A percentile compares a stretch with the other conserved stretches of the same genome.
These are phyloP conservation scores for Drosophila conformis DNA, from an alignment of 2,888 invertebrate genomes.

Conservation along the genomic window DNA sequence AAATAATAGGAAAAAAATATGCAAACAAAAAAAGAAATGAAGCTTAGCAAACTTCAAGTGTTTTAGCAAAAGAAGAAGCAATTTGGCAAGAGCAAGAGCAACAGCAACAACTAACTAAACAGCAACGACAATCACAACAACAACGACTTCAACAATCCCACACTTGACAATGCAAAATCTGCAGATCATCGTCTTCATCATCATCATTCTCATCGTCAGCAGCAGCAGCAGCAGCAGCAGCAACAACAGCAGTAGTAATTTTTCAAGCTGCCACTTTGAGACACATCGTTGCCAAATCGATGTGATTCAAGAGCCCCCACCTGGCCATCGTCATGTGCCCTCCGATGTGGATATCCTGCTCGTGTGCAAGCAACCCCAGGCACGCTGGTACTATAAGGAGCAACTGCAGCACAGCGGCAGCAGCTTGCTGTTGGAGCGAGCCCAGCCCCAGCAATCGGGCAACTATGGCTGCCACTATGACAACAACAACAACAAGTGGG, in stretches of 20 bases:
- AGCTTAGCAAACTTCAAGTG: conserved; percentile 23
- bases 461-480: conserved; percentile 75
- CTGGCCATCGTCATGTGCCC: conserved; percentile 44
- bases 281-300: conserved; percentile 60
- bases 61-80: conserved; percentile 23
- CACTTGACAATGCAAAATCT: conserved; percentile 71
- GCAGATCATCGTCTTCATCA: conserved; percentile 61
- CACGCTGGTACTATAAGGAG: conserved; percentile 70
- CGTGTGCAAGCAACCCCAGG: conserved; percentile 39
- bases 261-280: conserved; percentile 50
- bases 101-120: conserved; percentile 40
- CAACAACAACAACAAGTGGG: conserved; percentile 64
- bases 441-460: conserved; percentile 68
- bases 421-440: conserved; percentile 47
- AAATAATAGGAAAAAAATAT: conserved; percentile 41
- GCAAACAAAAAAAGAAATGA: conserved; percentile 35
- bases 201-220: conserved; percentile 36
- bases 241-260: conserved; percentile 5
- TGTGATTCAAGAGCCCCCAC: conserved; percentile 34
- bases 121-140: conserved; percentile 16
- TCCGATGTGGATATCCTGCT: conserved; percentile 63
- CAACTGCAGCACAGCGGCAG: conserved; percentile 35
- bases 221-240: conserved; percentile 1
- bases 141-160: conserved; percentile 17
- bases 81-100: conserved; percentile 40